phyloP scores from a whole-genome alignment of 2,888 invertebrate genomes.

The Patella caerulea region DNA sequence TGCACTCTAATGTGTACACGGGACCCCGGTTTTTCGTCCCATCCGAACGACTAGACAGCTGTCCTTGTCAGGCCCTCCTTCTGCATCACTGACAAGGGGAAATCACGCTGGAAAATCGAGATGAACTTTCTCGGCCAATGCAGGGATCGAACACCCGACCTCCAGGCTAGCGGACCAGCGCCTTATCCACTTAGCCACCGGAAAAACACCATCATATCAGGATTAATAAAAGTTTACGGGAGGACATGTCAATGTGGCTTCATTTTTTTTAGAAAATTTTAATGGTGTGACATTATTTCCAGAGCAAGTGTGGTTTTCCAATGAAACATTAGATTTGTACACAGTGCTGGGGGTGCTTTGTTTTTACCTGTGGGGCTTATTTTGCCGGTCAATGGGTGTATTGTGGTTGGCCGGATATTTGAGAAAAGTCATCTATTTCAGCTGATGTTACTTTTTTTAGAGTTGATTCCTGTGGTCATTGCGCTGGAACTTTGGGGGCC shows the following conservation, averaged over 20 bases:
- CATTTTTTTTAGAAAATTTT: neutral
- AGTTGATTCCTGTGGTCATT: slow-evolving; percentile 19
- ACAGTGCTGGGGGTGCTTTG: slow-evolving; percentile 19
- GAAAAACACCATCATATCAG: neutral
- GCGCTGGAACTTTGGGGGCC: slow-evolving; percentile 9
- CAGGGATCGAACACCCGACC: too few relatives aligned
- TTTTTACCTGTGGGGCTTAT: slow-evolving; percentile 24
- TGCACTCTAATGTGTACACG: too few relatives aligned
- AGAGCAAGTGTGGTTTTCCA: neutral
- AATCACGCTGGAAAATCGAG: too few relatives aligned
- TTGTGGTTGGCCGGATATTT: slow-evolving; percentile 24
- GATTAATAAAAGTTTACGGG: neutral
- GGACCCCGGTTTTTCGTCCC: too few relatives aligned
- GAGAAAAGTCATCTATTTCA: slow-evolving; percentile 14
- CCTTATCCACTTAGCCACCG: neutral
- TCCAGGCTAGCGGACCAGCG: too few relatives aligned
- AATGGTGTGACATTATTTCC: neutral
- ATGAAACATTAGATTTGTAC: neutral
- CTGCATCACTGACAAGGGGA: too few relatives aligned
- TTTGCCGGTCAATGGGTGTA: slow-evolving; percentile 22
- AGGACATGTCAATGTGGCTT: neutral
- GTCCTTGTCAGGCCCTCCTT: too few relatives aligned
- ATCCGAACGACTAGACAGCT: too few relatives aligned
- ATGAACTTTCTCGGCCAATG: too few relatives aligned
- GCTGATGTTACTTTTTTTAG: slow-evolving; percentile 19